phyloP scores from a whole-genome alignment of 2,888 invertebrate species.

The Halictus quadricinctus region DNA sequence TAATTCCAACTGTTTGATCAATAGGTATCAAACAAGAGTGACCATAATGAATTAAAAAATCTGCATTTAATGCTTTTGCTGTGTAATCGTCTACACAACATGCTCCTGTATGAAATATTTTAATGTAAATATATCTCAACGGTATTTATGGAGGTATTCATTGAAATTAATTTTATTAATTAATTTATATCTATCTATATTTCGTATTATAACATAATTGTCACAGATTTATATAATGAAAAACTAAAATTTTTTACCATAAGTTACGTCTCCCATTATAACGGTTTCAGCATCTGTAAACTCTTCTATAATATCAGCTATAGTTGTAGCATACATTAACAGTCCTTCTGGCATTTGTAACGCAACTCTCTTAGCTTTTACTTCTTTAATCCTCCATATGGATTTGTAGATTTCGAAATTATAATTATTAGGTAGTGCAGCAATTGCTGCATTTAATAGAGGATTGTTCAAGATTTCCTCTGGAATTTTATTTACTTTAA shows the following conservation, averaged over 20 bases:
- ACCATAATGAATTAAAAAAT: conserved; percentile 97
- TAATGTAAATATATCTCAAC: neutral
- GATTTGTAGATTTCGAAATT: conserved; percentile 99
- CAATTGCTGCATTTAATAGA: conserved; percentile 88
- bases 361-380: conserved; percentile 94
- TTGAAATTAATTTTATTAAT: neutral
- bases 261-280: conserved; percentile 99
- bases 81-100: conserved; percentile 99
- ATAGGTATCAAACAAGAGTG: conserved; percentile 98
- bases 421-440: conserved; percentile 94
- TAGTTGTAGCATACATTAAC: conserved; percentile 94
- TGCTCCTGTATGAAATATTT: conserved; percentile 85
- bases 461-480: conserved; percentile 90
- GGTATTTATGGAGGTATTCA: neutral
- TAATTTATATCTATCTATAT: neutral
- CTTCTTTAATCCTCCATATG: conserved; percentile 95
- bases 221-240: neutral
- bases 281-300: conserved; percentile 95
- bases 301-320: conserved; percentile 95
- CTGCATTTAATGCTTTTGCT: conserved; percentile 94
- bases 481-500: conserved; percentile 91
- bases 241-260: conserved; percentile 84
- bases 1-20: conserved; percentile 92
- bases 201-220: neutral
- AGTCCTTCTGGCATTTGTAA: conserved; percentile 99